Evolutionary conservation across 2,888 invertebrate genomes (phyloP).

Genomic region (Cerastoderma edule): DNA sequence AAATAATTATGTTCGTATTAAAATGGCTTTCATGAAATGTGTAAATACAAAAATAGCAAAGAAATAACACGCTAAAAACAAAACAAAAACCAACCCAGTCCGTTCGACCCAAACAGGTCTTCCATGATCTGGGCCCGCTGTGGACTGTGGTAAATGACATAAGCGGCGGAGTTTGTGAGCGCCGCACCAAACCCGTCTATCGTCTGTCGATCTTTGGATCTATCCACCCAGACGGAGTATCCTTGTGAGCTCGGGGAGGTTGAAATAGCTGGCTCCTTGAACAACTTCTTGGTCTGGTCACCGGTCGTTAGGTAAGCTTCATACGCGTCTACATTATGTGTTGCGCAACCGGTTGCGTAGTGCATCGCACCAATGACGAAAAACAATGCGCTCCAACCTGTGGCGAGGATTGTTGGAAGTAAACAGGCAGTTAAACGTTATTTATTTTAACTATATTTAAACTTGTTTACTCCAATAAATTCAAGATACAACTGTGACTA

Average conservation of each 20-base stretch:
- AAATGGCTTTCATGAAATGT: no score
- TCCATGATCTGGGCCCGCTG: slow-evolving; percentile 57
- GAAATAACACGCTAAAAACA: no score
- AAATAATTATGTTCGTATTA: no score
- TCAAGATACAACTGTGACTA: no score
- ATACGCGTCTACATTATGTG: slow-evolving; percentile 9
- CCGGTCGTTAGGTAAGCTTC: slow-evolving; percentile 56
- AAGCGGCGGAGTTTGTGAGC: slow-evolving; percentile 62
- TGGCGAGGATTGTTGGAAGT: no score
- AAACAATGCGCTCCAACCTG: no score
- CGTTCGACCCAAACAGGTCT: slow-evolving; percentile 51
- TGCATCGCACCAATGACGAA: background rate
- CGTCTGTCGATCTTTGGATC: slow-evolving; percentile 48
- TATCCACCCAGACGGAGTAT: slow-evolving; percentile 52
- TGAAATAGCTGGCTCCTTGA: slow-evolving; percentile 28
- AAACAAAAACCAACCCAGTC: no score
- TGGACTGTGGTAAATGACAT: slow-evolving; percentile 59
- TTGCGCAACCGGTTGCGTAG: background rate
- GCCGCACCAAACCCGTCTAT: slow-evolving; percentile 65
- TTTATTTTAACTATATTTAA: no score
- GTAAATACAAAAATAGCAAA: no score
- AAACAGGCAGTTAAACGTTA: no score
- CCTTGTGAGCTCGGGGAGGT: slow-evolving; percentile 28
- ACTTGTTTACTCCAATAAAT: no score
- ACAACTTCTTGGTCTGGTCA: slow-evolving; percentile 48